Base-by-base conservation (phyloP, 2,797 vertebrate genomes). In the Carcharodon carcharias region DNA sequence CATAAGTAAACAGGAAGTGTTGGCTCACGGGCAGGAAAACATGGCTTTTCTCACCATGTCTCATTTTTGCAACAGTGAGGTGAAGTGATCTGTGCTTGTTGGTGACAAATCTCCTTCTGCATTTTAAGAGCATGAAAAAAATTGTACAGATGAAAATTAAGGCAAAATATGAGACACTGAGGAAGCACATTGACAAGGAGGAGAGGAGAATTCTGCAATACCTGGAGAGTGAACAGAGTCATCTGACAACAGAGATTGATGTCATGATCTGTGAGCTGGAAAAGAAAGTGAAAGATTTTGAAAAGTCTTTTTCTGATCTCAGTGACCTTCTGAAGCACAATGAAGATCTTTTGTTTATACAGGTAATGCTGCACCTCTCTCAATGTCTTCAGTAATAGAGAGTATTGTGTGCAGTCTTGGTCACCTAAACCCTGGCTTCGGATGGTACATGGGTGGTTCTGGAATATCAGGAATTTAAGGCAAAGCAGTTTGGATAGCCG, bases 241-340 rank as follows among this genome's bases (percentile, higher is more conserved):
- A 6, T 18, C 1, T 95, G 31, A 71, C 69, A 4, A 56, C 67
- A 6, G 94, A 95, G 45, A 95, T 95, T 2, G 69, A 95, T 56
- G 69, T 28, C 50, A 56, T 35, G 54, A 95, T 95, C 94, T 73
- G 12, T 31, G 12, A 95, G 5, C 45, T 95, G 69, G 94, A 77
- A 77, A 77, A 54, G 28, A 95, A 77, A 95, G 69, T 73, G 94
- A 73, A 63, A 58, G 94, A 95, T 31, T 77, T 95, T 95, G 94
- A 95, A 95, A 77, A 56, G 67, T 71, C 94, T 31, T 95, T 95
- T 31, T 16, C 94, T 77, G 94, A 95, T 77, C 94, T 95, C 69
- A 77, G 50, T 58, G 50, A 95, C 45, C 94, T 95, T 95, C 50
- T 95, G 69, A 54, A 95, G 69, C 94, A 95, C 45, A 95, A 95